These are phyloP conservation scores for Drosophila mimica DNA, from an alignment of 2,888 invertebrate genomes.

Conservation along the genomic window DNA sequence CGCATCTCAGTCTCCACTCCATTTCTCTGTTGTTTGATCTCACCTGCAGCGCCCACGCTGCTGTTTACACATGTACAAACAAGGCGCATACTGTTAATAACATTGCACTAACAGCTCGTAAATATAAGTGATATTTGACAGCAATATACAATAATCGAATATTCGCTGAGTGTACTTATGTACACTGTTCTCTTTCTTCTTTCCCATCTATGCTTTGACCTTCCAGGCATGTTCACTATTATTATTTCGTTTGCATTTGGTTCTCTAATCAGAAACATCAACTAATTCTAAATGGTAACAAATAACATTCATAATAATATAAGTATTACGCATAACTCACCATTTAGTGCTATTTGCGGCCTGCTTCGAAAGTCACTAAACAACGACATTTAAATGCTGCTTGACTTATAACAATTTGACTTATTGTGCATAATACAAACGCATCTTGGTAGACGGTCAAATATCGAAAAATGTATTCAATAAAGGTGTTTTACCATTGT, in stretches of 20 bases:
- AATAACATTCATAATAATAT: constrained; percentile 31
- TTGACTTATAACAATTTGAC: constrained; percentile 32
- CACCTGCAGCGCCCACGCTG: constrained; percentile 15
- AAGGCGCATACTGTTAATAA: constrained; percentile 60
- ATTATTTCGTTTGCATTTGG: constrained; percentile 42
- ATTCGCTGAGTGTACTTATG: constrained; percentile 20
- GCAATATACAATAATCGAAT: constrained; percentile 4
- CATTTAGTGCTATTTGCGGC: constrained; percentile 10
- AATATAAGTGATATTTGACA: constrained; percentile 45
- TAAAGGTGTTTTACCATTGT: constrained; percentile 37
- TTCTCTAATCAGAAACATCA: constrained; percentile 17
- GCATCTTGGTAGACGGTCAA: constrained; percentile 14
- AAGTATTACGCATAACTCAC: constrained; percentile 14
- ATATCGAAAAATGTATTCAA: constrained; percentile 31
- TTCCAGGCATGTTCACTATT: constrained; percentile 43
- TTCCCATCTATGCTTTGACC: constrained; percentile 30
- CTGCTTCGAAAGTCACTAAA: constrained; percentile 24
- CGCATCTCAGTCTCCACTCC: constrained; percentile 12
- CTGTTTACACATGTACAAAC: constrained; percentile 15
- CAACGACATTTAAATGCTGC: constrained; percentile 24
- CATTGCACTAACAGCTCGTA: constrained; percentile 71
- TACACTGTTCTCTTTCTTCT: constrained; percentile 6
- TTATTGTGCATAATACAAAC: constrained; percentile 22
- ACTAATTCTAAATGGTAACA: constrained; percentile 32
- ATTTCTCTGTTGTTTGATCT: constrained; percentile 31